phyloP scores from a whole-genome alignment of 2,888 invertebrate genomes.

The Meliscaeva auricollis region DNA sequence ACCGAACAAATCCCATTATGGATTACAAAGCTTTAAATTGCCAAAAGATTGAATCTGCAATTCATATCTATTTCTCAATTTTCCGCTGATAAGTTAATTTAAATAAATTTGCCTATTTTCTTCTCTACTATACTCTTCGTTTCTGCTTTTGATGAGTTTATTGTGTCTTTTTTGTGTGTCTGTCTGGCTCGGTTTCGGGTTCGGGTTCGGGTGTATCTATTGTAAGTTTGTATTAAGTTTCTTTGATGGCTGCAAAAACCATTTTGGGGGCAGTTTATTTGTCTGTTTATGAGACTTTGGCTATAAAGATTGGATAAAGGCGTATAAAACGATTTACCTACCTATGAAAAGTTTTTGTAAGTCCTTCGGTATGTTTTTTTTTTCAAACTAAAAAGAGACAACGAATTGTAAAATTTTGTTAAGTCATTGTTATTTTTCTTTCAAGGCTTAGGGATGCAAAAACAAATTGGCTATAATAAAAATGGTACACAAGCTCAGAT shows the following conservation, averaged over 20 bases:
- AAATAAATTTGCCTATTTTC: constrained; percentile 69
- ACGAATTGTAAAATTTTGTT: background rate
- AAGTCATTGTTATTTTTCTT: background rate
- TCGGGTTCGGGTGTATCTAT: constrained; percentile 3
- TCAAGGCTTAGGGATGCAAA: constrained; percentile 41
- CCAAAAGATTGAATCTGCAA: constrained; percentile 76
- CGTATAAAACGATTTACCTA: background rate
- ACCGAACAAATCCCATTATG: constrained; percentile 71
- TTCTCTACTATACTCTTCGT: background rate
- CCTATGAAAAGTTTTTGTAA: constrained; percentile 18
- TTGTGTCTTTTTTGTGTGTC: constrained; percentile 5
- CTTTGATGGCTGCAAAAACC: constrained; percentile 15
- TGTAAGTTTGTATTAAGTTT: constrained; percentile 27
- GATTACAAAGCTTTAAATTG: constrained; percentile 76
- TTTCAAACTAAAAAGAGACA: background rate
- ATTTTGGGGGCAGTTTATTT: constrained; percentile 10
- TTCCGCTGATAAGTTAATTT: constrained; percentile 76
- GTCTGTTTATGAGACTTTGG: background rate
- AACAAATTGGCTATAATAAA: constrained; percentile 54
- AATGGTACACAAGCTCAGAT: background rate
- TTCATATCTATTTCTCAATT: constrained; percentile 76
- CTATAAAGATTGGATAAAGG: background rate
- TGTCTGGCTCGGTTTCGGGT: constrained; percentile 15
- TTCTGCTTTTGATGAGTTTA: constrained; percentile 32
- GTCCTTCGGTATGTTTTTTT: constrained; percentile 2